Percentiles rank a stretch among this genome's conserved stretches.
Evolutionary conservation across 2,888 invertebrate genomes (phyloP).

Genomic region (Argyresthia goedartella): DNA sequence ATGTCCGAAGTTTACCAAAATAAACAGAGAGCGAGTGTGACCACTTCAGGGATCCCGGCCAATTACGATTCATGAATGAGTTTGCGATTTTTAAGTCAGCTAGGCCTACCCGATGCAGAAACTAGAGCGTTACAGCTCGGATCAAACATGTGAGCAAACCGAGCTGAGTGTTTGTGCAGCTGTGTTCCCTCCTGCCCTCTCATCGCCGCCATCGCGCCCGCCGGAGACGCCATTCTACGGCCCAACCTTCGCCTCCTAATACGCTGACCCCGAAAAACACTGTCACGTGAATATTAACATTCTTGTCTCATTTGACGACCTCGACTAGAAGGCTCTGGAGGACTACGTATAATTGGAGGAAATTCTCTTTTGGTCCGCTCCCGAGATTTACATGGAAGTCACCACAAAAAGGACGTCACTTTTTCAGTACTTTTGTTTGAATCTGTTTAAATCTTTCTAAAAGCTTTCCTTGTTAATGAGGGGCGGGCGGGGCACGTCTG

Average conservation of each 20-base stretch:
- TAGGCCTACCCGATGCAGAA: slow-evolving; percentile 26
- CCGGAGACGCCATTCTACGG: background rate
- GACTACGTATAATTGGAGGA: slow-evolving; percentile 55
- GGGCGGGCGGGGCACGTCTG: slow-evolving; percentile 24
- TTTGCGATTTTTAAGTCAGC: slow-evolving; percentile 32
- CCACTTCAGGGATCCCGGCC: slow-evolving; percentile 13
- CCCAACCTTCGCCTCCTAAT: slow-evolving; percentile 13
- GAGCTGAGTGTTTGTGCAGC: slow-evolving; percentile 55
- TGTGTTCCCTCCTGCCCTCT: slow-evolving; percentile 22
- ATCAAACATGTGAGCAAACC: slow-evolving; percentile 51
- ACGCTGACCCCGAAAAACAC: slow-evolving; percentile 35
- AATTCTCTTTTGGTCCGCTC: slow-evolving; percentile 41
- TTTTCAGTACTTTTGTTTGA: slow-evolving; percentile 56
- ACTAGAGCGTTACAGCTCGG: slow-evolving; percentile 41
- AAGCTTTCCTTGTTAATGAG: slow-evolving; percentile 60
- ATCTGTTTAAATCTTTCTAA: slow-evolving; percentile 59
- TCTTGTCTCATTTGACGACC: slow-evolving; percentile 40
- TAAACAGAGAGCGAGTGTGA: slow-evolving; percentile 14
- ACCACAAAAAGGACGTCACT: slow-evolving; percentile 57
- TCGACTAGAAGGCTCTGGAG: slow-evolving; percentile 31
- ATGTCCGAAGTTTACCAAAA: slow-evolving; percentile 13
- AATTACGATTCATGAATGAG: slow-evolving; percentile 39
- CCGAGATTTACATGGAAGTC: slow-evolving; percentile 59
- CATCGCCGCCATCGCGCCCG: background rate
- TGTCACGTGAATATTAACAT: slow-evolving; percentile 41